These are phyloP conservation scores for Gila orcuttii DNA, from an alignment of 2,113 vertebrate genomes.

Conservation along the genomic window DNA sequence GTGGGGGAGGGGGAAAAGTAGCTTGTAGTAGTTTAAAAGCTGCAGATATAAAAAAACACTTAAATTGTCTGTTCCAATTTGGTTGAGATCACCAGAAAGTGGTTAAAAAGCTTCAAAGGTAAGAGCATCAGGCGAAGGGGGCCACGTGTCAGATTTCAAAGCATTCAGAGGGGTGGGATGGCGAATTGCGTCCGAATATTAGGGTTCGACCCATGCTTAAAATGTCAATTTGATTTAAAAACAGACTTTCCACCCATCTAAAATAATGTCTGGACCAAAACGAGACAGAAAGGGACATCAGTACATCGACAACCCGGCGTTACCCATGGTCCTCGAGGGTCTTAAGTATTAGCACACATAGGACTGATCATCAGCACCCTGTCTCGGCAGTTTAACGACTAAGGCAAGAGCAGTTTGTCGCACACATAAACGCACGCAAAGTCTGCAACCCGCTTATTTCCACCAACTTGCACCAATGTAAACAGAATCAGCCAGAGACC, in stretches of 20 bases:
- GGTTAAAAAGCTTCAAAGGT: slow-evolving; percentile 25
- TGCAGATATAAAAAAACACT: slow-evolving; percentile 54
- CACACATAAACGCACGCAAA: neutral
- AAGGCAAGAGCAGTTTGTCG: slow-evolving; percentile 21
- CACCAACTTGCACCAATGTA: slow-evolving; percentile 68
- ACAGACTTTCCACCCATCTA: slow-evolving; percentile 45
- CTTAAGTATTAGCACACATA: slow-evolving; percentile 69
- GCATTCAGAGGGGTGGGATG: slow-evolving; percentile 58
- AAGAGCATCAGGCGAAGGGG: slow-evolving; percentile 40
- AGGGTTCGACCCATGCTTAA: neutral
- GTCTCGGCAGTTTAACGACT: slow-evolving; percentile 41
- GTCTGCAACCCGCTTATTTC: slow-evolving; percentile 10
- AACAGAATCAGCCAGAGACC: slow-evolving; percentile 68
- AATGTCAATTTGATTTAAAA: slow-evolving; percentile 39
- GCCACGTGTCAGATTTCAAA: slow-evolving; percentile 61
- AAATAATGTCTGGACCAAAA: slow-evolving; percentile 19
- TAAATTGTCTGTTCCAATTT: slow-evolving; percentile 54
- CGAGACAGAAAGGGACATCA: slow-evolving; percentile 60
- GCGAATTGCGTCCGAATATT: neutral
- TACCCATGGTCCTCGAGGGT: slow-evolving; percentile 72
- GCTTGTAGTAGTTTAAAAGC: slow-evolving; percentile 37
- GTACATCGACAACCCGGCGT: slow-evolving; percentile 72
- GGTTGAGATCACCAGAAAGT: slow-evolving; percentile 38
- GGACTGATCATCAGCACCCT: slow-evolving; percentile 58
- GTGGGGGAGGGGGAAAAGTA: neutral